phyloP scores from a whole-genome alignment of 37 sponge, comb jelly and placozoan genomes.

The Ephydatia muelleri region DNA sequence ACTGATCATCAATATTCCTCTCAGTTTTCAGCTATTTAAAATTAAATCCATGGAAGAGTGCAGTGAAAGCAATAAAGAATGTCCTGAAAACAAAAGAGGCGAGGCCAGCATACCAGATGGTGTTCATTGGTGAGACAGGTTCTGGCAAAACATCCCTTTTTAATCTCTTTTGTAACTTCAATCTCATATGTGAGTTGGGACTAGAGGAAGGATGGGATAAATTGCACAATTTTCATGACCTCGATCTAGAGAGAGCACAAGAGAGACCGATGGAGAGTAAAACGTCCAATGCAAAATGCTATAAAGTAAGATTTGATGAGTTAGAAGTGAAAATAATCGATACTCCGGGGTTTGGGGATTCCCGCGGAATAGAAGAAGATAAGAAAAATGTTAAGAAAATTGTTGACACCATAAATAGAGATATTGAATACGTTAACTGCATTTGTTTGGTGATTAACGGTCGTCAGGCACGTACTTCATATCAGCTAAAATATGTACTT shows the following conservation, averaged over 20 bases:
- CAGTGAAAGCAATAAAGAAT: too few species aligned
- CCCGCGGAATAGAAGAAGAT: constrained; percentile 41
- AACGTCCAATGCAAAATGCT: constrained; percentile 20
- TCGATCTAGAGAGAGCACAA: constrained; percentile 29
- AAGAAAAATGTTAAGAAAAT: constrained; percentile 26
- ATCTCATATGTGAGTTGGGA: too few species aligned
- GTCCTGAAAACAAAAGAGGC: too few species aligned
- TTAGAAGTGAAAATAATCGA: constrained; percentile 37
- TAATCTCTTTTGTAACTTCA: too few species aligned
- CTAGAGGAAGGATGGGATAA: too few species aligned
- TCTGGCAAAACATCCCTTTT: too few species aligned
- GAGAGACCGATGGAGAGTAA: constrained; percentile 38
- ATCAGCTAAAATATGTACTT: constrained; percentile 25
- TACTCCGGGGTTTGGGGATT: constrained; percentile 51
- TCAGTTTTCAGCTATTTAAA: too few species aligned
- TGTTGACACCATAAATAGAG: constrained; percentile 15
- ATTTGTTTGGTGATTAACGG: constrained; percentile 50
- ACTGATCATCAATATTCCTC: too few species aligned
- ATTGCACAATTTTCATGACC: constrained; percentile 23
- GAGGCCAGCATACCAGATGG: too few species aligned
- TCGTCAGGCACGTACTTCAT: constrained; percentile 11
- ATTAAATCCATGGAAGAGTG: too few species aligned
- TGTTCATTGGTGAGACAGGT: too few species aligned
- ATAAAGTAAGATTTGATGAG: constrained; percentile 9
- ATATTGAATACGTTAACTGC: constrained; percentile 36